Base-by-base conservation (phyloP, 2,888 invertebrate species). In the Hemicrepidius hirtus region DNA sequence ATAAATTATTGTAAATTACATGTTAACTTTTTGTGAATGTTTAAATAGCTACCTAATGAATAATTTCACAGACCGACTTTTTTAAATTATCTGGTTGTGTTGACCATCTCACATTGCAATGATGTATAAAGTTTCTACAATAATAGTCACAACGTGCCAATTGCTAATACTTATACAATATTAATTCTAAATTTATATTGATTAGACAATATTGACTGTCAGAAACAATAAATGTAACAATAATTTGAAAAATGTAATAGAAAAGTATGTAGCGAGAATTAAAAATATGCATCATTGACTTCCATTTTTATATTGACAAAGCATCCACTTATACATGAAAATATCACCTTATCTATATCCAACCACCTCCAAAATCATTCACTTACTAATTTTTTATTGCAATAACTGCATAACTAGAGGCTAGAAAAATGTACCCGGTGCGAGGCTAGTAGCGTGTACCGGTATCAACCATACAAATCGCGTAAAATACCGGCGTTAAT, bases 171-270 rank as follows among this genome's bases (percentile, higher is more conserved):
- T 70, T 68, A 74, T 50, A 70, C 65, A 68, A 68, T 62, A 68
- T 75, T 67, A 75, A 78, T 76, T 79, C 75, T 74, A 77, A 76
- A 77, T 74, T 74, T 75, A 71, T 71, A 75, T 78, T 80, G n/a
- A 24, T 80, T 81, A 79, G 82, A 82, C 81, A 82, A 81, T 81
- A 82, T 80, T 77, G 74, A 80, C 79, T 78, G 78, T 80, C 82
- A 72, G 79, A 80, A 80, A 81, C 81, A 82, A 81, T 81, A 82
- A 80, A 78, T 77, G 76, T 79, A 80, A 82, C 81, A 82, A 82
- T 82, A 82, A 82, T 57, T 72, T 53, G 55, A 68, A 71, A 70
- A 65, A 69, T 69, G 72, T 72, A 68, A 75, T 75, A 69, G 49
- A 44, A 24, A 5, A 60, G 28, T 68, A 63, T 68, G 68, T 68